Base-by-base conservation (phyloP, 2,113 vertebrate genomes). In the Chitala chitala region DNA sequence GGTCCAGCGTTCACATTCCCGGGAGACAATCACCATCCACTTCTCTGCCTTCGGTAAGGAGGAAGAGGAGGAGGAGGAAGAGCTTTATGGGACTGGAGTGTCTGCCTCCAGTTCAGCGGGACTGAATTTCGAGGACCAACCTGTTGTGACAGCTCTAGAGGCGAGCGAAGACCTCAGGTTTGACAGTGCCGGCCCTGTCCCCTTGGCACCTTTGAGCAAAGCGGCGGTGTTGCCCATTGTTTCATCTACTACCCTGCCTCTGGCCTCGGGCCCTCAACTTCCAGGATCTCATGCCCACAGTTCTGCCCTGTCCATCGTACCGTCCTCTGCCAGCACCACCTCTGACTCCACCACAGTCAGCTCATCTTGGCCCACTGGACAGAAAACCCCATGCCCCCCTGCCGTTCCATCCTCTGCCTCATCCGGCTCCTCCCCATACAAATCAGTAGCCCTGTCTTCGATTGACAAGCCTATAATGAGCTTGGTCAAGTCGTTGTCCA, bases 21-120 rank as follows among this genome's bases (percentile, higher is more conserved):
- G 91, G 82, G 96, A 99, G 87, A 96, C 93, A 86, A 95, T 99
- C 85, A 96, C 96, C 87, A 98, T 99, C 88, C 96, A 95, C 90
- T 99, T 99, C 90, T 98, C 94, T 56, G 94, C 95, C 77, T 91
- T 93, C 78, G 96, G 95, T 84, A 94, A 96, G 86, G 95, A 98
- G 83, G 95, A 98, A 82, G 96, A 99, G 72, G 96, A 99, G 76
- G 96, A 98, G 70, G 95, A 98, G 81, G 93, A 94, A 80, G 94
- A 94, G 82, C 91, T 96, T 46, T 91, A 89, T 33, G 71, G 72
- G 38, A 54, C 69, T 12, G 55, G 61, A 31, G 44, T 69, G 29
- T 42, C 79, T 5, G 33, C 78, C 0, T 8, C 54, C 71, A 84
- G 84, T 66, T 81, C 92, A 13, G 78, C 81, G 76, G 33, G 80